Evolutionary conservation across 2,888 invertebrate species (phyloP).

Genomic region (Tetragnatha montana): DNA sequence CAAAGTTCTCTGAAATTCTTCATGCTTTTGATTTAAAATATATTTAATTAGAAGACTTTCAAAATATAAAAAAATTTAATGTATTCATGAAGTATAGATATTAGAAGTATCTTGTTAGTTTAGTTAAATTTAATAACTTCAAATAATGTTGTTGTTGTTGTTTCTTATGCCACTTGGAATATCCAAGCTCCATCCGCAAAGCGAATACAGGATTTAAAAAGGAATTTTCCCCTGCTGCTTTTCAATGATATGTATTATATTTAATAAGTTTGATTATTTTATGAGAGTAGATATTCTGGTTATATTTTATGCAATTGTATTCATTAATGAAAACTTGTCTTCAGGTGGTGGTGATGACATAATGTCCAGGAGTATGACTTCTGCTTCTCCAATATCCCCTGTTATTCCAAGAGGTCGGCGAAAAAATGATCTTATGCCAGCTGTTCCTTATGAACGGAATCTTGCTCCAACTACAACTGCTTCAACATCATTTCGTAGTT

Average conservation of each 20-base stretch:
- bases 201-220: too few relatives aligned
- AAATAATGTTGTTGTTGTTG: too few relatives aligned
- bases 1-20: too few relatives aligned
- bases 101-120: too few relatives aligned
- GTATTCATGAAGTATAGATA: too few relatives aligned
- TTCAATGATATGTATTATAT: neutral
- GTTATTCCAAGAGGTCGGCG: slow-evolving; percentile 65
- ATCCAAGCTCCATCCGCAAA: too few relatives aligned
- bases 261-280: slow-evolving; percentile 4
- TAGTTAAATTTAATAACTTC: too few relatives aligned
- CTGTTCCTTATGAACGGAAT: slow-evolving; percentile 83
- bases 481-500: neutral
- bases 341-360: slow-evolving; percentile 59
- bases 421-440: slow-evolving; percentile 90
- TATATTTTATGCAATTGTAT: neutral
- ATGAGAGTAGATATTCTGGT: neutral
- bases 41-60: too few relatives aligned
- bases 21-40: too few relatives aligned
- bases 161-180: too few relatives aligned
- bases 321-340: neutral
- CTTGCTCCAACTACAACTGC: slow-evolving; percentile 49
- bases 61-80: too few relatives aligned
- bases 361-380: slow-evolving; percentile 66
- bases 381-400: slow-evolving; percentile 23
- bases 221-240: too few relatives aligned